Conservation (phyloP, 2,113 vertebrate species). For the Anoplopoma fimbria region DNA sequence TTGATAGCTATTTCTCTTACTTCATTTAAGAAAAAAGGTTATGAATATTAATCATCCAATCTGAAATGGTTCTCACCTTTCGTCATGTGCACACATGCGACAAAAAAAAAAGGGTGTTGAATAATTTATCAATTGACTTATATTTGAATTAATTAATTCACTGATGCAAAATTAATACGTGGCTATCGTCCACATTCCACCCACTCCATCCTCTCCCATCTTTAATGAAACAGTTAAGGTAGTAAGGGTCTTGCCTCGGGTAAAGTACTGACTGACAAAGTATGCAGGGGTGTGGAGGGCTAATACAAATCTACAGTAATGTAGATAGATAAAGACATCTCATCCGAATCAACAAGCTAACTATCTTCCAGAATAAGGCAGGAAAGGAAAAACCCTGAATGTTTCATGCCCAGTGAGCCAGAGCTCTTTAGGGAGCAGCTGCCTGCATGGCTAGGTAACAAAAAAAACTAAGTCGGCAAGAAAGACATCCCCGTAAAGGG, state of each 20-base stretch:
- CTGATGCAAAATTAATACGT: constrained; percentile 92
- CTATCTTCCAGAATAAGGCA: constrained; percentile 18
- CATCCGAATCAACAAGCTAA: constrained; percentile 47
- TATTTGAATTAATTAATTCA: constrained; percentile 93
- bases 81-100: constrained; percentile 74
- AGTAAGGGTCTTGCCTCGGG: constrained; percentile 65
- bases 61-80: constrained; percentile 81
- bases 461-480: not conserved
- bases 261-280: constrained; percentile 55
- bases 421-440: constrained; percentile 4
- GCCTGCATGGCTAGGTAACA: not conserved
- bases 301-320: constrained; percentile 57
- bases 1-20: constrained; percentile 81
- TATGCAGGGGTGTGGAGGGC: constrained; percentile 19
- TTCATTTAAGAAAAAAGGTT: constrained; percentile 88
- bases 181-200: constrained; percentile 67
- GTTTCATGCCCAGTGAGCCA: constrained; percentile 21
- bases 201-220: constrained; percentile 72
- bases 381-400: not conserved
- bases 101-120: constrained; percentile 84
- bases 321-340: constrained; percentile 66
- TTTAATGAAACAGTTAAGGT: constrained; percentile 78
- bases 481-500: not conserved
- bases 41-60: constrained; percentile 96
- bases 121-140: constrained; percentile 96